These are phyloP conservation scores for Aurelia aurita complex sp. Pacific DNA, from an alignment of 30 jellyfish, hydroid and myxozoan species.

Conservation along the genomic window DNA sequence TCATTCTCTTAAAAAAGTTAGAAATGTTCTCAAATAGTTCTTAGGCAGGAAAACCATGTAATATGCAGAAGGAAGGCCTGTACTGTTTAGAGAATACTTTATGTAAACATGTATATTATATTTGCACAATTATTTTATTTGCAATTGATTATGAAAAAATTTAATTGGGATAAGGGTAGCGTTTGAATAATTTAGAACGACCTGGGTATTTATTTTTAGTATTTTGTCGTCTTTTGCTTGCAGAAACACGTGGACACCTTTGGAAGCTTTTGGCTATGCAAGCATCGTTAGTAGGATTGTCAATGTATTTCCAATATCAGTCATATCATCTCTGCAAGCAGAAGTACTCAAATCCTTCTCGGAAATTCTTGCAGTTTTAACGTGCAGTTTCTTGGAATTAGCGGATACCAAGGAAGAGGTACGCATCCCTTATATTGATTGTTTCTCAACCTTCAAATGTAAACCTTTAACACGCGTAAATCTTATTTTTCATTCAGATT, in stretches of 20 bases:
- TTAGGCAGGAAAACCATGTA: too few relatives aligned
- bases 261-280: constrained; percentile 88
- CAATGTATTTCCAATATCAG: constrained; percentile 85
- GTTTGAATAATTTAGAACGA: too few relatives aligned
- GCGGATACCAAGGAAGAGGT: constrained; percentile 54
- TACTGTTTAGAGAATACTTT: too few relatives aligned
- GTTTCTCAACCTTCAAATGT: not conserved
- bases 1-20: too few relatives aligned
- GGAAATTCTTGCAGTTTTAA: constrained; percentile 57
- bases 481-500: too few relatives aligned
- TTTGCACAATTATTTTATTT: too few relatives aligned
- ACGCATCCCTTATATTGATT: not conserved
- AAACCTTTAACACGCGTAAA: too few relatives aligned
- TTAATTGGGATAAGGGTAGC: too few relatives aligned
- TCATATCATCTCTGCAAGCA: constrained; percentile 51
- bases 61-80: too few relatives aligned
- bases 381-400: constrained; percentile 77
- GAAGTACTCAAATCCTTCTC: constrained; percentile 55
- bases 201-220: not conserved
- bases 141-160: too few relatives aligned
- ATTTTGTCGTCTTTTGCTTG: not conserved
- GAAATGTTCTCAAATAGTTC: too few relatives aligned
- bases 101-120: too few relatives aligned
- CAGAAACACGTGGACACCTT: constrained; percentile 83
- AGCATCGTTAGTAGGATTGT: constrained; percentile 73